A percentile compares a stretch with the other conserved stretches of the same genome.
phyloP scores from a whole-genome alignment of 2,797 vertebrate species.

The Mus spretus region DNA sequence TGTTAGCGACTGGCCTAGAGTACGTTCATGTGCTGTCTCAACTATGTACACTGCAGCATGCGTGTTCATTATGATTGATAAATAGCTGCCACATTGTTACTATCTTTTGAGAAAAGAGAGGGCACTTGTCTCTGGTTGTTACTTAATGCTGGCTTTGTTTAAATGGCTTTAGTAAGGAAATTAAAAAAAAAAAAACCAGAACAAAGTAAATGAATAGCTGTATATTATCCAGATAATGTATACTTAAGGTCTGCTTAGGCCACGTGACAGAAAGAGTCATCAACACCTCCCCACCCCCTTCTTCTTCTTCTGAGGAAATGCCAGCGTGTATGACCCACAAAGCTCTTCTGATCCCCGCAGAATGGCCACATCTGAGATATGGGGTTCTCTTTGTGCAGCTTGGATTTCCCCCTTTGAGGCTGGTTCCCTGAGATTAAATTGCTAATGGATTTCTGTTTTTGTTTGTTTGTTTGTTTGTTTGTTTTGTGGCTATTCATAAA shows the following conservation, averaged over 20 bases:
- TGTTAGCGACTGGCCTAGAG: background rate
- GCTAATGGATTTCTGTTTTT: conserved; percentile 75
- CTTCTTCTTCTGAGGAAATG: background rate
- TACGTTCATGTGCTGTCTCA: background rate
- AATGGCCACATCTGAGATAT: background rate
- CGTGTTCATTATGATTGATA: background rate
- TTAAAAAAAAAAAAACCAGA: background rate
- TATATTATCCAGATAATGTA: background rate
- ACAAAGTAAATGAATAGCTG: background rate
- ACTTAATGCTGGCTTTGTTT: background rate
- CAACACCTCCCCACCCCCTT: background rate
- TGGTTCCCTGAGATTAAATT: conserved; percentile 64
- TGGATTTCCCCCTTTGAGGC: conserved; percentile 26
- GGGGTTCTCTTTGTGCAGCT: background rate
- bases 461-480: conserved; percentile 63
- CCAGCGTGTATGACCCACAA: background rate
- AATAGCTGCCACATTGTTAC: conserved; percentile 1
- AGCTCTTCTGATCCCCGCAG: background rate
- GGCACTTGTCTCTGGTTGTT: background rate
- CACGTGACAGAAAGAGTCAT: background rate
- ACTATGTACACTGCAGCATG: background rate
- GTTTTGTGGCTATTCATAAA: conserved; percentile 73
- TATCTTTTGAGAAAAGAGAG: conserved; percentile 34
- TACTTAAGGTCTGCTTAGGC: background rate
- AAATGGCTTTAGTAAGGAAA: conserved; percentile 15